Evolutionary conservation across 2,797 vertebrate genomes (phyloP).

Genomic region (Parambassis ranga): DNA sequence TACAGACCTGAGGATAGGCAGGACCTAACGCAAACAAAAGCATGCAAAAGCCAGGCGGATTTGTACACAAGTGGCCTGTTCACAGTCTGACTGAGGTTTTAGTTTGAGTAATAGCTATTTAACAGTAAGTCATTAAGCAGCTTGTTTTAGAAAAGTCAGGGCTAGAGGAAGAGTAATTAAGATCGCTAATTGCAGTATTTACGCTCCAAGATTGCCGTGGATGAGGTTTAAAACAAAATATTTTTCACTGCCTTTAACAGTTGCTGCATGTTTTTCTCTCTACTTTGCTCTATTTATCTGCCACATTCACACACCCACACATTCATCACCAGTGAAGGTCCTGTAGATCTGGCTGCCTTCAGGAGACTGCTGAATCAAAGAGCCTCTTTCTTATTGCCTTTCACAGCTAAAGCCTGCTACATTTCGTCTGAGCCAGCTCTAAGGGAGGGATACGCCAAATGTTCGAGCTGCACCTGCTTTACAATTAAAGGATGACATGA

Average conservation of each 20-base stretch:
- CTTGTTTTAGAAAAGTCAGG: no score
- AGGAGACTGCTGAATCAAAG: constrained; percentile 62
- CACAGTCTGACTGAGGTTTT: background rate
- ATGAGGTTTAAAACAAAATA: constrained; percentile 4
- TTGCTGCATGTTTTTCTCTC: constrained; percentile 15
- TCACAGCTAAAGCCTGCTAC: constrained; percentile 32
- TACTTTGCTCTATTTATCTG: constrained; percentile 32
- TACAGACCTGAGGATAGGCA: background rate
- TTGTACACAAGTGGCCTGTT: background rate
- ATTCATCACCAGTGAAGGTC: constrained; percentile 42
- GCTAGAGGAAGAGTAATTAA: background rate
- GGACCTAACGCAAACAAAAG: background rate
- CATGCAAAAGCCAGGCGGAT: background rate
- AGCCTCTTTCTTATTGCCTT: constrained; percentile 49
- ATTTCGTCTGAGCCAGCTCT: constrained; percentile 12
- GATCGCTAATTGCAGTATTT: no score
- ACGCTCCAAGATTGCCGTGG: background rate
- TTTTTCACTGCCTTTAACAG: constrained; percentile 9
- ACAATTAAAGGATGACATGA: constrained; percentile 14
- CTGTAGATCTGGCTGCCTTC: constrained; percentile 41
- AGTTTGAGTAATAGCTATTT: background rate
- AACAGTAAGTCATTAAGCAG: no score
- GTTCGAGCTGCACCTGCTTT: constrained; percentile 47
- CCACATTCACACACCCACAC: constrained; percentile 50
- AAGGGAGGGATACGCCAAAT: constrained; percentile 11